Evolutionary conservation across 2,113 vertebrate species (phyloP), one percentile per base, ranked within the genome.

Genomic region (Stegostoma tigrinum): DNA sequence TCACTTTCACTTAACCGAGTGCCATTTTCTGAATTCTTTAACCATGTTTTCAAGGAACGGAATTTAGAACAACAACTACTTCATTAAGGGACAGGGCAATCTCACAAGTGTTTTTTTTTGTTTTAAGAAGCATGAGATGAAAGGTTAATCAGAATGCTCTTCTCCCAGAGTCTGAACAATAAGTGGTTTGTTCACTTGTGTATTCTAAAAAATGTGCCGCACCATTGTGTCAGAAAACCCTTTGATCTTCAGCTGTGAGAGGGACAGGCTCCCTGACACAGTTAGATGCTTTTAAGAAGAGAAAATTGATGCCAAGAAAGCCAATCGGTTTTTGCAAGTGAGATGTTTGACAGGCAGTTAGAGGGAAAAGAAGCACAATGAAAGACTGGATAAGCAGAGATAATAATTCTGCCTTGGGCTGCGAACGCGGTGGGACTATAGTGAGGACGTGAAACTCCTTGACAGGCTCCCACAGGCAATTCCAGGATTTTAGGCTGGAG

Each of bases 291-390:
- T 61, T 90, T 61, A 61, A 90, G 87, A 64, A 61, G 52, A 90
- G 14, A 90, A 90, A 61, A 61, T 34, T 34, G 87, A 89, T 27
- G 48, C 24, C 86, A 55, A 89, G 48, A 61, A 55, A 90, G 87
- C 12, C 87, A 90, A 5, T 90, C 87, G 24, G 48, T 89, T 52
- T 89, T 55, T 55, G 48, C 45, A 89, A 89, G 86, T 23, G 34
- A 52, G 87, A 61, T 87, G 85, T 48, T 87, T 87, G 85, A 52
- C 85, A 87, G 85, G 85, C 87, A 90, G 87, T 61, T 90, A 90
- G 87, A 48, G 24, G 24, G 5, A 7, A 30, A 34, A 72, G 55
- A 55, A 89, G 3, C 55, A 2, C 52, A 6, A 30, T 61, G 48
- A 90, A 61, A 90, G 87, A 61, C 87, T 34, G 52, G 52, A 90